Evolutionary conservation across 1,140 invertebrate species (phyloP).

Genomic region (Bombyx mandarina): DNA sequence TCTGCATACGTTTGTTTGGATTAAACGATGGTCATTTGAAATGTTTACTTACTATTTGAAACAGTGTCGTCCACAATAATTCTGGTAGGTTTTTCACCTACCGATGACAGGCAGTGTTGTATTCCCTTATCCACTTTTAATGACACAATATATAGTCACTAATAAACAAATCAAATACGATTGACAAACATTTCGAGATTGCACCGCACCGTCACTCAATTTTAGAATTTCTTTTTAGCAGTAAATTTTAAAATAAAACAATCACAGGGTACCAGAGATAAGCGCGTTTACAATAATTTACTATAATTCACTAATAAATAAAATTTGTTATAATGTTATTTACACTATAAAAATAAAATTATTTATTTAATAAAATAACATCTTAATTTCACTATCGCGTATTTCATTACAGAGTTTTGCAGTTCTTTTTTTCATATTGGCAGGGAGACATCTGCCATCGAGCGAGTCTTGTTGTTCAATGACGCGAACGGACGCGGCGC

Average conservation of each 20-base stretch:
- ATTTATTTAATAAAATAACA: constrained; percentile 64
- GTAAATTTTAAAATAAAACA: constrained; percentile 64
- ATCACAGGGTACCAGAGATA: constrained; percentile 64
- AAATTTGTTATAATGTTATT: constrained; percentile 56
- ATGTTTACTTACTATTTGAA: constrained; percentile 59
- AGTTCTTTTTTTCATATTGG: constrained; percentile 68
- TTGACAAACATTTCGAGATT: constrained; percentile 30
- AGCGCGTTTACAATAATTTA: constrained; percentile 64
- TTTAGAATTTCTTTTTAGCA: constrained; percentile 43
- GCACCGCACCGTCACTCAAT: constrained; percentile 52
- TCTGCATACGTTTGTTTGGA: background rate
- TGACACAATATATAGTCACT: constrained; percentile 46
- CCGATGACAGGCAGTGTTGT: constrained; percentile 46
- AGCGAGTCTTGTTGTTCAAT: constrained; percentile 69
- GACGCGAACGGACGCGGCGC: constrained; percentile 62
- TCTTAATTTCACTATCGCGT: constrained; percentile 68
- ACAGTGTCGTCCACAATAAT: constrained; percentile 55
- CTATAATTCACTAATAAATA: constrained; percentile 71
- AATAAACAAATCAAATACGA: constrained; percentile 48
- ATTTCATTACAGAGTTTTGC: constrained; percentile 60
- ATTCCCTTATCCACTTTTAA: constrained; percentile 40
- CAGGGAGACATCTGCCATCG: constrained; percentile 64
- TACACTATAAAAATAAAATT: constrained; percentile 71
- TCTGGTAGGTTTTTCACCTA: constrained; percentile 51
- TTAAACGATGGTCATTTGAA: background rate